Evolutionary conservation across 2,113 vertebrate species (phyloP).

Genomic region (Fukomys damarensis): DNA sequence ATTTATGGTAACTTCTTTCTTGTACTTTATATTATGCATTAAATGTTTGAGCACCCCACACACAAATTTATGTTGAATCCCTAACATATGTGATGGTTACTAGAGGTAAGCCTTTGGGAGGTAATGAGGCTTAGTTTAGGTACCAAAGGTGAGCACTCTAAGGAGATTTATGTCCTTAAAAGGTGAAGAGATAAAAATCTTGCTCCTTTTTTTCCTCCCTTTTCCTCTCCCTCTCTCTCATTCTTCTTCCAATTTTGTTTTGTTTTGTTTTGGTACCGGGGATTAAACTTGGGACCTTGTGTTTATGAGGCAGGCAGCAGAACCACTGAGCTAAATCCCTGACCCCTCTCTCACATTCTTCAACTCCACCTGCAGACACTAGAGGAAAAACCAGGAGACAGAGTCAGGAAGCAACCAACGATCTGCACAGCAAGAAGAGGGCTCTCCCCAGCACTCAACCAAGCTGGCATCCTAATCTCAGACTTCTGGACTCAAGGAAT

Average conservation of each 20-base stretch:
- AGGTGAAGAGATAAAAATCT: neutral
- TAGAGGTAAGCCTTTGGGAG: neutral
- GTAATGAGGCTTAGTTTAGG: neutral
- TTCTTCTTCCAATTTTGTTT: too few relatives aligned
- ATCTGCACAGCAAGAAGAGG: neutral
- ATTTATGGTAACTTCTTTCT: neutral
- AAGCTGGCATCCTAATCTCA: neutral
- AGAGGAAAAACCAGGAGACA: neutral
- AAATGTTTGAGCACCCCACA: neutral
- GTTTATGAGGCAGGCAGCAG: too few relatives aligned
- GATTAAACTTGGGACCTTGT: too few relatives aligned
- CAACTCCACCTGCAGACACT: neutral
- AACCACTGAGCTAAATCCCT: too few relatives aligned
- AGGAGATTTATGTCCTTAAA: neutral
- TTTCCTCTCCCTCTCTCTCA: neutral
- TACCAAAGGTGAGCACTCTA: neutral
- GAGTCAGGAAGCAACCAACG: neutral
- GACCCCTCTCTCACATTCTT: too few relatives aligned
- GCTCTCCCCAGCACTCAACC: neutral
- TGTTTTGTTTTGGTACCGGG: too few relatives aligned
- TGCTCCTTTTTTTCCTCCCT: neutral
- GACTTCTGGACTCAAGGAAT: neutral
- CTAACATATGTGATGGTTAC: neutral
- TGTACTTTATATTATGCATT: neutral
- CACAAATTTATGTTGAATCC: neutral